phyloP scores from a whole-genome alignment of 2,888 invertebrate species.

The Polylopha cassiicola region DNA sequence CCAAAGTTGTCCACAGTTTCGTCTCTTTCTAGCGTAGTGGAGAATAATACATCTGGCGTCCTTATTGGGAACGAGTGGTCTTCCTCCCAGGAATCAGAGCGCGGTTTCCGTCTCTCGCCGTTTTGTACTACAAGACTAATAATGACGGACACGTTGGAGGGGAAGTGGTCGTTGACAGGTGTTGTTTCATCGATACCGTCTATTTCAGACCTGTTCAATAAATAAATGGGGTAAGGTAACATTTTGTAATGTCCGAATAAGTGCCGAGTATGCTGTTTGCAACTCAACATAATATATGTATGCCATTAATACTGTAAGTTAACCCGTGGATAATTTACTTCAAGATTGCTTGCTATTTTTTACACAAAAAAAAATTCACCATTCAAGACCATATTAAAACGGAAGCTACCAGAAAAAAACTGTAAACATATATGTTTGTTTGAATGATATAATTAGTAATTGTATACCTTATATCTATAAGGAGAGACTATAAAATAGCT shows the following conservation, averaged over 20 bases:
- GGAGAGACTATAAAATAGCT: not conserved
- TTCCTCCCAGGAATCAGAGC: slow-evolving; percentile 86
- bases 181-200: slow-evolving; percentile 86
- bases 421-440: no score
- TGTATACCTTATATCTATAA: not conserved
- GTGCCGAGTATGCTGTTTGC: no score
- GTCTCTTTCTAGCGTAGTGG: slow-evolving; percentile 87
- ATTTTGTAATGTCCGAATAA: no score
- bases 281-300: no score
- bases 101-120: slow-evolving; percentile 80
- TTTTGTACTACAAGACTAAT: slow-evolving; percentile 85
- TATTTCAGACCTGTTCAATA: slow-evolving; percentile 79
- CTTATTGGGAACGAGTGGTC: slow-evolving; percentile 75
- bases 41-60: slow-evolving; percentile 80
- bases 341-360: no score
- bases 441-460: not conserved
- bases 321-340: no score
- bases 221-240: not conserved
- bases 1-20: slow-evolving; percentile 91
- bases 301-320: no score
- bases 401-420: no score
- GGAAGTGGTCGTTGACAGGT: slow-evolving; percentile 81
- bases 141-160: slow-evolving; percentile 82
- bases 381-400: no score
- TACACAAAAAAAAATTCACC: no score